Percentiles rank a stretch among this genome's conserved stretches.
These are phyloP conservation scores for Cheilosia urbana DNA, from an alignment of 2,888 invertebrate species.

Conservation along the genomic window DNA sequence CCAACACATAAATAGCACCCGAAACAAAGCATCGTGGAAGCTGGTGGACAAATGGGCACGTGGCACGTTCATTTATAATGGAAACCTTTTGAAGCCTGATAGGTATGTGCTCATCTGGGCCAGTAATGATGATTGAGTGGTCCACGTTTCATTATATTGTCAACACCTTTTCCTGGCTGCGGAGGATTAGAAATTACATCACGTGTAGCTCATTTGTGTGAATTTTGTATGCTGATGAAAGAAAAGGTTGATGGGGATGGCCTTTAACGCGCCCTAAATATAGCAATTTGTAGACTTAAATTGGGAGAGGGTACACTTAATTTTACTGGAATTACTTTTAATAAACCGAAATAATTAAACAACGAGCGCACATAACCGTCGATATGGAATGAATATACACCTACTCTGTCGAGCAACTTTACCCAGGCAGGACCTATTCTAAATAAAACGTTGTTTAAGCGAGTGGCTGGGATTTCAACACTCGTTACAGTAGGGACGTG, in stretches of 20 bases:
- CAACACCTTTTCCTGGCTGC: constrained; percentile 32
- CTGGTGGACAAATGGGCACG: not conserved
- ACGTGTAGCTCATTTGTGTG: constrained; percentile 50
- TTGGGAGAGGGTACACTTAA: not conserved
- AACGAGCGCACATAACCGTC: too few relatives aligned
- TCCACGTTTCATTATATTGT: constrained; percentile 49
- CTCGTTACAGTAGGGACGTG: too few relatives aligned
- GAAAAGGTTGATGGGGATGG: constrained; percentile 25
- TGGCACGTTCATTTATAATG: constrained; percentile 45
- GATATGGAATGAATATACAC: too few relatives aligned
- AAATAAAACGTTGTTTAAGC: too few relatives aligned
- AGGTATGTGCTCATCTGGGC: constrained; percentile 20
- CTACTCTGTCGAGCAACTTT: too few relatives aligned
- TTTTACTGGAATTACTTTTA: not conserved
- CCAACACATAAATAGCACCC: constrained; percentile 21
- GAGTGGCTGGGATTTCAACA: too few relatives aligned
- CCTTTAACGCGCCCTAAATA: not conserved
- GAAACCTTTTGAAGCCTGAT: constrained; percentile 38
- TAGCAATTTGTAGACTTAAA: not conserved
- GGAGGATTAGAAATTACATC: constrained; percentile 55
- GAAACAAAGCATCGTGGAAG: constrained; percentile 9
- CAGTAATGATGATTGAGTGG: constrained; percentile 69
- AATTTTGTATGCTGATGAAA: constrained; percentile 45
- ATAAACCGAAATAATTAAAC: too few relatives aligned
- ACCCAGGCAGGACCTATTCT: too few relatives aligned